Base-by-base conservation (phyloP, 1,140 invertebrate species). In the Episyrphus balteatus region DNA sequence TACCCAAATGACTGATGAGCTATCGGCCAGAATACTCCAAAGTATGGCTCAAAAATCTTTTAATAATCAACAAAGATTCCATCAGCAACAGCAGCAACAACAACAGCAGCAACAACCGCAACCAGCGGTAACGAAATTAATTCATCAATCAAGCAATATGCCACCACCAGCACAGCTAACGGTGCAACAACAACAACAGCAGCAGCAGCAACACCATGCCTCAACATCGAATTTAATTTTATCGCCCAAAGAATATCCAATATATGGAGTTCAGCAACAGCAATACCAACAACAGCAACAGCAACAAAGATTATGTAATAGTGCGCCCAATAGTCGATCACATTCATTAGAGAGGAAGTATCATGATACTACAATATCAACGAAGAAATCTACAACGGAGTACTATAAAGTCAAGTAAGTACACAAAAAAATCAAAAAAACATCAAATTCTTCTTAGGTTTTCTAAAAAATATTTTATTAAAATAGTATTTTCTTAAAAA, bases 31-130 rank as follows among this genome's bases (percentile, higher is more conserved):
- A 31, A 69, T 66, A 15, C 47, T 69, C 17, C 66, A 68, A 41
- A 67, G 65, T 47, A 62, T 62, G 58, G 58, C 65, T 7, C 63
- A 64, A 49, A 67, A 73, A 43, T 62, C 59, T 0, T 51, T 58
- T 17, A 48, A 59, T 5, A 70, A 66, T 13, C 64, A 70, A 7
- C 65, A 67, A 39, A 70, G 72, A 17, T 71, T 70, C 18, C 71
- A 52, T 34, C 58, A 62, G 13, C 43, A 51, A 14, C 39, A 58
- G 54, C n/a, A 61, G 12, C 52, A 57, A 5, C 57, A 56, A 19
- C 19, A 58, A 3, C 11, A 57, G 34, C 51, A 56, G 15, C 59
- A 57, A 38, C 52, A 19, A 14, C 15, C 21, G 21, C 21, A 33
- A 13, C 32, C 38, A 40, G 6, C 18, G 1, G 33, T 32, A 39